Percentiles rank a stretch among this genome's conserved stretches.
These are phyloP conservation scores for Chionis minor DNA, from an alignment of 2,113 vertebrate species.

Conservation along the genomic window DNA sequence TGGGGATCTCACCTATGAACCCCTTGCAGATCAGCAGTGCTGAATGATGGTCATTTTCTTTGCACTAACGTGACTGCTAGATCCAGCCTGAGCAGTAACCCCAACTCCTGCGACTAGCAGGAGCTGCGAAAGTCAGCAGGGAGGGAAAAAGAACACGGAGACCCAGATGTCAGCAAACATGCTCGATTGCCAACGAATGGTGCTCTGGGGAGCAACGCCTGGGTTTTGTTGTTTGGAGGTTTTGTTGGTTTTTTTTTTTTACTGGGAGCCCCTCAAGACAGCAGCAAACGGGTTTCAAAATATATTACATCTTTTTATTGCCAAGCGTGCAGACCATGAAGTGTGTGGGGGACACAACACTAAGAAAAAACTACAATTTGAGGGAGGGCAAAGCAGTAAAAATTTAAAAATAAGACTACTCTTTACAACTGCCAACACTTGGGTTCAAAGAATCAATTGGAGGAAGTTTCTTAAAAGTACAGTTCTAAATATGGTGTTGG, in stretches of 20 bases:
- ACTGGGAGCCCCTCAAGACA: conserved; percentile 55
- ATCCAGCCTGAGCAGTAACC: not conserved
- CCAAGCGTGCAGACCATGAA: conserved; percentile 74
- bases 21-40: not conserved
- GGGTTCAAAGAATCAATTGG: conserved; percentile 56
- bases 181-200: not conserved
- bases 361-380: conserved; percentile 67
- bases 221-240: not conserved
- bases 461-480: conserved; percentile 46
- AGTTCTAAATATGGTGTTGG: conserved; percentile 51
- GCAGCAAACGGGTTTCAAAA: conserved; percentile 78
- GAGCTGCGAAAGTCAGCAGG: not conserved
- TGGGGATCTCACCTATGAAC: not conserved
- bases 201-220: not conserved
- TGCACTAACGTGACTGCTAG: not conserved
- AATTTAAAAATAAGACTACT: conserved; percentile 64
- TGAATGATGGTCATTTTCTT: not conserved
- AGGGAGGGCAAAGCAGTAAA: conserved; percentile 67
- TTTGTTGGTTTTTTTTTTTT: not conserved
- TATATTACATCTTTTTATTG: conserved; percentile 83
- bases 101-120: not conserved
- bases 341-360: conserved; percentile 64
- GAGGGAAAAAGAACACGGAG: not conserved
- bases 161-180: not conserved
- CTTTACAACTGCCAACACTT: conserved; percentile 71